Evolutionary conservation across 2,888 invertebrate species (phyloP).

Genomic region (Dascillus cervinus): DNA sequence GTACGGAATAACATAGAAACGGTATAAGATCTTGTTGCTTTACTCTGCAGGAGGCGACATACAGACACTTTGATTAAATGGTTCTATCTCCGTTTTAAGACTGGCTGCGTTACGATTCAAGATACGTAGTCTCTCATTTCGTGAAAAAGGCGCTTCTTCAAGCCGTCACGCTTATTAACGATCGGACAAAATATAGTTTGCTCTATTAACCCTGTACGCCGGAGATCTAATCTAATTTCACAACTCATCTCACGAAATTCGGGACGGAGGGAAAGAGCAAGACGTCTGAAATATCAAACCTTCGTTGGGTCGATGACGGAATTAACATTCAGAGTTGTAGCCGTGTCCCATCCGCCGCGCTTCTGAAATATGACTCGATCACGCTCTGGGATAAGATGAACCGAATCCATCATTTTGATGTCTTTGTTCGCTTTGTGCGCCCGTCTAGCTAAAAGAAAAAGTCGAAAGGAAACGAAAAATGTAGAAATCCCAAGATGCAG

Average conservation of each 20-base stretch:
- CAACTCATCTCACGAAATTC: slow-evolving; percentile 14
- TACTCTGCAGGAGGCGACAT: slow-evolving; percentile 40
- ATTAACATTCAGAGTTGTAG: slow-evolving; percentile 43
- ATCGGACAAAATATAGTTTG: no score
- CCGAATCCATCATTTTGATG: slow-evolving; percentile 47
- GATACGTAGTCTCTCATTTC: no score
- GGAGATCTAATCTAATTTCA: slow-evolving; percentile 14
- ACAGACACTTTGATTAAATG: slow-evolving; percentile 41
- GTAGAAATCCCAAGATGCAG: slow-evolving; percentile 39
- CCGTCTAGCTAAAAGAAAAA: slow-evolving; percentile 32
- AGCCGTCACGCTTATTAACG: no score
- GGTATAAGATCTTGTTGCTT: slow-evolving; percentile 19
- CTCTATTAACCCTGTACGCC: not conserved
- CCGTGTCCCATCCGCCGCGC: slow-evolving; percentile 36
- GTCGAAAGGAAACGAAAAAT: slow-evolving; percentile 36
- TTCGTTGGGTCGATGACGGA: slow-evolving; percentile 37
- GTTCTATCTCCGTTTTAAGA: slow-evolving; percentile 39
- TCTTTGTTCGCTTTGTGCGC: slow-evolving; percentile 43
- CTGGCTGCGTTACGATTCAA: slow-evolving; percentile 38
- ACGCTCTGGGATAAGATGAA: slow-evolving; percentile 46
- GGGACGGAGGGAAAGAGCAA: slow-evolving; percentile 14
- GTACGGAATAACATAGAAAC: no score
- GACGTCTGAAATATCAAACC: slow-evolving; percentile 18
- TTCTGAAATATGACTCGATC: slow-evolving; percentile 46
- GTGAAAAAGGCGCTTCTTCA: no score